Percentiles rank a stretch among this genome's conserved stretches.
phyloP scores from a whole-genome alignment of 2,113 vertebrate species.

The Ellobius talpinus region DNA sequence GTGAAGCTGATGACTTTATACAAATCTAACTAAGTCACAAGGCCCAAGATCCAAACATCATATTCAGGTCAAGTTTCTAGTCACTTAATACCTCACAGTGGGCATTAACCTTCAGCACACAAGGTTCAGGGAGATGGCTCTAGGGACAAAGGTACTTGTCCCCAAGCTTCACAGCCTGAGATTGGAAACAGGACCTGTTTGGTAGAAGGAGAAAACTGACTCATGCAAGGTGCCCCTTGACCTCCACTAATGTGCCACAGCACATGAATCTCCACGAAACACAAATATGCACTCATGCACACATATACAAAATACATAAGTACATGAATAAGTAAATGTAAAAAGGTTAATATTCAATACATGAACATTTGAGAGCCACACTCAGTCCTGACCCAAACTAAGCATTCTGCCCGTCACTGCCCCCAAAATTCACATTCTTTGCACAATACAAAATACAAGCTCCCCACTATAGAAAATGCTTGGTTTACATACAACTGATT shows the following conservation, averaged over 20 bases:
- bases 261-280: not conserved
- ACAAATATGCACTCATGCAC: not conserved
- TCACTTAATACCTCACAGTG: not conserved
- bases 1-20: not conserved
- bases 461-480: not conserved
- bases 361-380: not conserved
- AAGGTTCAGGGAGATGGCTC: not conserved
- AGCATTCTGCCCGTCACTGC: rapidly evolving
- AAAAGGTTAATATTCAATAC: not conserved
- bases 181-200: not conserved
- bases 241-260: not conserved
- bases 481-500: not conserved
- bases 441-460: not conserved
- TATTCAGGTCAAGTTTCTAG: not conserved
- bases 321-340: not conserved
- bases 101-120: not conserved
- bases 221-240: not conserved
- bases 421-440: not conserved
- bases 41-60: not conserved
- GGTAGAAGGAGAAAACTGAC: not conserved
- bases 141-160: not conserved
- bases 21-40: not conserved
- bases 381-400: not conserved
- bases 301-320: too few species aligned
- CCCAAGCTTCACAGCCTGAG: not conserved